Evolutionary conservation across 2,888 invertebrate genomes (phyloP).

Genomic region (Ennomos quercinarius): DNA sequence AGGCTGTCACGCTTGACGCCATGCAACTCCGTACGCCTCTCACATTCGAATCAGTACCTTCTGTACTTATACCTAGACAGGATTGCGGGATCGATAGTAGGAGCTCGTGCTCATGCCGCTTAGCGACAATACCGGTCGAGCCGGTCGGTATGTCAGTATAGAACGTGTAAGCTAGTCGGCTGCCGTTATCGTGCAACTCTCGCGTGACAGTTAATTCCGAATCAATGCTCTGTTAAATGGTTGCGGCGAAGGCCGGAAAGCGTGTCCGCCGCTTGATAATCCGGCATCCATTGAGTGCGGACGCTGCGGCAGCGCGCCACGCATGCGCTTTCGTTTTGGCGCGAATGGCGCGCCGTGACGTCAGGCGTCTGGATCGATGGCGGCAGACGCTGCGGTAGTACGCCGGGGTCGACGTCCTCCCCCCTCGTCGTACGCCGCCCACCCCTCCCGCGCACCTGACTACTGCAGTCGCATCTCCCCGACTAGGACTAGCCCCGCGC

Average conservation of each 20-base stretch:
- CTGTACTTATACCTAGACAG: slow-evolving; percentile 14
- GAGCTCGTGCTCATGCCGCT: slow-evolving; percentile 36
- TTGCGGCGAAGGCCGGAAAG: slow-evolving; percentile 68
- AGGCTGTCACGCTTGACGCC: slow-evolving; percentile 79
- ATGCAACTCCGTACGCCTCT: slow-evolving; percentile 84
- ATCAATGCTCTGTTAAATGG: slow-evolving; percentile 66
- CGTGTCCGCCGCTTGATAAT: slow-evolving; percentile 76
- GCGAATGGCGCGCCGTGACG: slow-evolving; percentile 84
- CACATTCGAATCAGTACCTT: slow-evolving; percentile 59
- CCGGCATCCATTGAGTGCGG: slow-evolving; percentile 80
- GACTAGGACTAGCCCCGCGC: slow-evolving; percentile 67
- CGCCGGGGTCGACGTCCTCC: slow-evolving; percentile 81
- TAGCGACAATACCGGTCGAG: slow-evolving; percentile 49
- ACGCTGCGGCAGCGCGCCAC: slow-evolving; percentile 79
- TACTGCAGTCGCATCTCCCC: slow-evolving; percentile 80
- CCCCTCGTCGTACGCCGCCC: slow-evolving; percentile 59
- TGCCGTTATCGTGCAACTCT: slow-evolving; percentile 61
- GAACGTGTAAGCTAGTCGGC: slow-evolving; percentile 50
- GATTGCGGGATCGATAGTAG: slow-evolving; percentile 45
- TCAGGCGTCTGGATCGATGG: slow-evolving; percentile 85
- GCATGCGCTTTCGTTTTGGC: slow-evolving; percentile 84
- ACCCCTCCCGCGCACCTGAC: slow-evolving; percentile 72
- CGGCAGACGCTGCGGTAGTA: slow-evolving; percentile 86
- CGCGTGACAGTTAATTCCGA: slow-evolving; percentile 70
- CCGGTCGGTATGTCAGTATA: slow-evolving; percentile 52